Base-by-base conservation (phyloP, 2,797 vertebrate species). In the Pogonophryne albipinna region DNA sequence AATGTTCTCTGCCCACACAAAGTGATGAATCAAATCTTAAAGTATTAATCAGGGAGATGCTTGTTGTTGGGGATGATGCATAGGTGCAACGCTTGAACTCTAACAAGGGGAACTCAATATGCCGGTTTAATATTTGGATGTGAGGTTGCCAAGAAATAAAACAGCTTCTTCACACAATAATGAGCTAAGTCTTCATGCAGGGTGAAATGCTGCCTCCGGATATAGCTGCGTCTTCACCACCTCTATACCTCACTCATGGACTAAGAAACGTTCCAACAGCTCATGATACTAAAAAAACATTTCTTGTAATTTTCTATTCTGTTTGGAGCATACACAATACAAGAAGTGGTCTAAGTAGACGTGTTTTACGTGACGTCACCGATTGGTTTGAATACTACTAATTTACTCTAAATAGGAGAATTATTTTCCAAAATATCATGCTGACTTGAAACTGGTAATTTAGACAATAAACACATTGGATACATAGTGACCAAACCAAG, bases 1-100 rank as follows among this genome's bases (percentile, higher is more conserved):
- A 78, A 80, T 64, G 59, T 68, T 79, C 49, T 78, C 70, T 55
- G 64, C 76, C 67, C 61, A 65, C 57, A 61, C 74, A 66, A 66
- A 79, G 72, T 20, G 73, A 91, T 76, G 55, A 83, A 87, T 92
- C 79, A 88, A 87, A 82, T 76, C 77, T 63, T 76, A 34, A 79
- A 81, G 64, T 76, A 77, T 84, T 84, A 85, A 85, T 88, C 78
- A 76, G 68, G 11, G 42, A 66, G 76, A 81, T 76, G 77, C 73
- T 59, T 81, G 79, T 78, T 80, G 65, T 64, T 85, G 71, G 56
- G 58, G 41, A 42, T 12, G 42, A 16, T 70, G 59, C 71, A 74
- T 38, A 15, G 74, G 49, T 73, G 74, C 66, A 23, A 59, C 6
- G 31, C 71, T 71, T 82, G 61, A 78, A 66, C 62, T 80, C 83